phyloP scores from a whole-genome alignment of 1,140 invertebrate genomes.

The Metaphire vulgaris region DNA sequence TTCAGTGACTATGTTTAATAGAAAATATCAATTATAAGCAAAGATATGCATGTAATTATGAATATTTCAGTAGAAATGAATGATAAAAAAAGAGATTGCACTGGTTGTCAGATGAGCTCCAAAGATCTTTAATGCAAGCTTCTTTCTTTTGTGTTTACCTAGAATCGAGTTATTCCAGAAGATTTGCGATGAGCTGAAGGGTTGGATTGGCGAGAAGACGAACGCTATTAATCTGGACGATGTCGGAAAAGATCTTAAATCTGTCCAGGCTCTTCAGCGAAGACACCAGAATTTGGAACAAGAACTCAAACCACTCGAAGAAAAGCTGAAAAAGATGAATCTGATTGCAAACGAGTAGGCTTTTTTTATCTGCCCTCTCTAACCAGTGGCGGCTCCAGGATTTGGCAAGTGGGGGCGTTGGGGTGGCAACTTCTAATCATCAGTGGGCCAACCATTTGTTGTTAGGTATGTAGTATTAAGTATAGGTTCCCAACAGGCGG shows the following conservation, averaged over 20 bases:
- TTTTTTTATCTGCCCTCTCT: too few relatives aligned
- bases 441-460: too few relatives aligned
- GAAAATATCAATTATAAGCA: not conserved
- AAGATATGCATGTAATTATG: not conserved
- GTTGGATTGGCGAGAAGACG: slow-evolving; percentile 93
- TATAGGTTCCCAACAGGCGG: too few relatives aligned
- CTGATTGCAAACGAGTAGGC: slow-evolving; percentile 81
- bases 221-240: slow-evolving; percentile 87
- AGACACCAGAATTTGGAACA: slow-evolving; percentile 78
- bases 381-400: too few relatives aligned
- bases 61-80: too few relatives aligned
- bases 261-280: slow-evolving; percentile 80
- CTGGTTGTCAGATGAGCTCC: too few relatives aligned
- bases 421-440: too few relatives aligned
- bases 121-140: too few relatives aligned
- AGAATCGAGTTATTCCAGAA: slow-evolving; percentile 81
- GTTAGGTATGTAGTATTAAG: too few relatives aligned
- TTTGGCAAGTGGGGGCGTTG: too few relatives aligned
- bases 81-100: too few relatives aligned
- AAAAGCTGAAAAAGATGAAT: slow-evolving; percentile 76
- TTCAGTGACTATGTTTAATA: not conserved
- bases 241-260: slow-evolving; percentile 86
- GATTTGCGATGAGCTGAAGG: slow-evolving; percentile 42
- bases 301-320: slow-evolving; percentile 79
- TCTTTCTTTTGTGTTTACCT: too few relatives aligned